These are phyloP conservation scores for Drosophila burlai DNA, from an alignment of 1,140 invertebrate genomes.

Conservation along the genomic window DNA sequence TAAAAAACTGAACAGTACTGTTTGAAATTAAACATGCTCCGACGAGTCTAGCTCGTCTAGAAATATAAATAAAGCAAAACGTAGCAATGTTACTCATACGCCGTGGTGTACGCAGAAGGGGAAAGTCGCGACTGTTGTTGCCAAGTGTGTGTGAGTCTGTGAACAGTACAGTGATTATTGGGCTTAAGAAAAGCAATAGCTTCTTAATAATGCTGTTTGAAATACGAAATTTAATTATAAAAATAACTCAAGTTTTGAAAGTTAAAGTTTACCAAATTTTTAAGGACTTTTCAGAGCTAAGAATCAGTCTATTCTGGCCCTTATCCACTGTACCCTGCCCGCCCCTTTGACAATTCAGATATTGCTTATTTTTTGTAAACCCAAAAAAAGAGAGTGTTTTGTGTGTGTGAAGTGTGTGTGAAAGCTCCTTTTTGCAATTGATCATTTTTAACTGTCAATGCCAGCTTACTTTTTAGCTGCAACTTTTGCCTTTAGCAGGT, in stretches of 20 bases:
- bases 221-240: not conserved
- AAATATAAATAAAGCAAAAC: slow-evolving; percentile 43
- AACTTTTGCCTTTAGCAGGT: slow-evolving; percentile 18
- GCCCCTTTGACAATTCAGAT: not conserved
- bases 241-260: not conserved
- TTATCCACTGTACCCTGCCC: slow-evolving; percentile 13
- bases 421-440: slow-evolving; percentile 20
- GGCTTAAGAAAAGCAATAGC: not conserved
- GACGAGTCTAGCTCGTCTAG: slow-evolving; percentile 20
- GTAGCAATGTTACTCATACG: slow-evolving; percentile 56
- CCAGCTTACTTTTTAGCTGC: slow-evolving; percentile 22
- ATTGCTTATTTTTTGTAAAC: slow-evolving; percentile 36
- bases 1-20: slow-evolving; percentile 51
- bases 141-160: too few relatives aligned
- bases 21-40: slow-evolving; percentile 54
- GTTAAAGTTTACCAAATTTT: not conserved
- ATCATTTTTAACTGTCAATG: slow-evolving; percentile 63
- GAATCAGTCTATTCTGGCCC: slow-evolving; percentile 17
- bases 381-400: slow-evolving; percentile 17
- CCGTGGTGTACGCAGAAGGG: slow-evolving; percentile 25
- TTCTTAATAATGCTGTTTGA: not conserved
- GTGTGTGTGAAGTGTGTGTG: slow-evolving; percentile 7
- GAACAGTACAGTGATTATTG: slow-evolving; percentile 2
- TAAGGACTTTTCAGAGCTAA: not conserved
- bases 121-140: not conserved